phyloP scores from a whole-genome alignment of 2,797 vertebrate species.

The Stomatorhinus walkeri region DNA sequence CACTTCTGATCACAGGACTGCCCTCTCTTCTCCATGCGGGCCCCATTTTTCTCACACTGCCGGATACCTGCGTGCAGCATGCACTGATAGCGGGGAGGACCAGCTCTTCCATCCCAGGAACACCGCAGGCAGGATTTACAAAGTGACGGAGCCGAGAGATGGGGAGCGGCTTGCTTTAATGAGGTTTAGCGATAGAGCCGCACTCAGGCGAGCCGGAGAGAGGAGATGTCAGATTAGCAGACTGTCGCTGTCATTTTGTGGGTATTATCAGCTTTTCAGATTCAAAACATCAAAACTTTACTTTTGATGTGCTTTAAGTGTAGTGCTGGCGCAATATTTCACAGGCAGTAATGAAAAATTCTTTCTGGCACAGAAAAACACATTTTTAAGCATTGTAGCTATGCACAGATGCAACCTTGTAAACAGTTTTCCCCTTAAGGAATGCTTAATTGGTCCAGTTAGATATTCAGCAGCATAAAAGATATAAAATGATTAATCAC shows the following conservation, averaged over 20 bases:
- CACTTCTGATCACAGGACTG: neutral
- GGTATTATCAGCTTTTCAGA: conserved; percentile 11
- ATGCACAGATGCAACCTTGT: neutral
- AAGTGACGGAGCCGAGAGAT: neutral
- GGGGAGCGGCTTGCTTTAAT: neutral
- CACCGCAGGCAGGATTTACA: conserved; percentile 2
- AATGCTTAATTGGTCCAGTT: neutral
- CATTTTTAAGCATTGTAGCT: neutral
- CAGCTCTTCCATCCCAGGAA: neutral
- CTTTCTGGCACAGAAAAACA: neutral
- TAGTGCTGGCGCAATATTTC: neutral
- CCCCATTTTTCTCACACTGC: neutral
- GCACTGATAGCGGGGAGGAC: neutral
- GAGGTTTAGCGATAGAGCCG: neutral
- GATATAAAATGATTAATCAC: neutral
- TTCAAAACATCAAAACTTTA: conserved; percentile 7
- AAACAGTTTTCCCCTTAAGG: neutral
- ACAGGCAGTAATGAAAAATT: neutral
- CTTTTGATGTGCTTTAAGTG: conserved; percentile 9
- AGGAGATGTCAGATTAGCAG: conserved; percentile 16
- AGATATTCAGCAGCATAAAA: neutral
- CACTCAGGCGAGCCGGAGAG: neutral
- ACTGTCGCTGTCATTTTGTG: neutral
- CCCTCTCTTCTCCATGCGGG: neutral
- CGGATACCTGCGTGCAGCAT: neutral